These are phyloP conservation scores for Antedon mediterranea DNA, from an alignment of 53 echinoderm and acorn worm species.

Conservation along the genomic window DNA sequence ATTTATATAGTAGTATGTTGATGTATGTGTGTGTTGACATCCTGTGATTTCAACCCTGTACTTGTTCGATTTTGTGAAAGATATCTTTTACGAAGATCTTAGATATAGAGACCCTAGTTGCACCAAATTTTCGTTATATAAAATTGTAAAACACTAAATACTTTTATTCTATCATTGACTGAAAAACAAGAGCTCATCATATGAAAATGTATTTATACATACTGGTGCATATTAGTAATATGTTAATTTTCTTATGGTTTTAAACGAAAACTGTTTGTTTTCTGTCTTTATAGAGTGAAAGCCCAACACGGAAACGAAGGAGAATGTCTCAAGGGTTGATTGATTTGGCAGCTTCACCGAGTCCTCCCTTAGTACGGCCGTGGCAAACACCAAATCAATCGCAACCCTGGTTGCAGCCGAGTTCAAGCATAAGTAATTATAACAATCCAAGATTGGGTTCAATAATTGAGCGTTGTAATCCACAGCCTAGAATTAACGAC, in stretches of 20 bases:
- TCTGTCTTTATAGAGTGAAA: constrained; percentile 67
- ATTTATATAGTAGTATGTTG: no score
- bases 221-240: no score
- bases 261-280: background rate
- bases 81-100: no score
- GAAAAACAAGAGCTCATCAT: no score
- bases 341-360: constrained; percentile 67
- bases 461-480: constrained; percentile 12
- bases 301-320: constrained; percentile 97
- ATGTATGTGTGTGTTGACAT: no score
- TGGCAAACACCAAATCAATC: constrained; percentile 48
- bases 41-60: no score
- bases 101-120: no score
- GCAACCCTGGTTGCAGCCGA: background rate
- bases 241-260: background rate
- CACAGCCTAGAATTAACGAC: constrained; percentile 17
- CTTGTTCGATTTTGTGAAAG: no score
- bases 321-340: constrained; percentile 97
- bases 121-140: no score
- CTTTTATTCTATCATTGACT: no score
- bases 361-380: constrained; percentile 81
- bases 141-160: no score
- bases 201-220: no score
- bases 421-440: constrained; percentile 5
- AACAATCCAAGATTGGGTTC: background rate